These are phyloP conservation scores for Cantharis flavilabris DNA, from an alignment of 2,888 invertebrate species.

Conservation along the genomic window DNA sequence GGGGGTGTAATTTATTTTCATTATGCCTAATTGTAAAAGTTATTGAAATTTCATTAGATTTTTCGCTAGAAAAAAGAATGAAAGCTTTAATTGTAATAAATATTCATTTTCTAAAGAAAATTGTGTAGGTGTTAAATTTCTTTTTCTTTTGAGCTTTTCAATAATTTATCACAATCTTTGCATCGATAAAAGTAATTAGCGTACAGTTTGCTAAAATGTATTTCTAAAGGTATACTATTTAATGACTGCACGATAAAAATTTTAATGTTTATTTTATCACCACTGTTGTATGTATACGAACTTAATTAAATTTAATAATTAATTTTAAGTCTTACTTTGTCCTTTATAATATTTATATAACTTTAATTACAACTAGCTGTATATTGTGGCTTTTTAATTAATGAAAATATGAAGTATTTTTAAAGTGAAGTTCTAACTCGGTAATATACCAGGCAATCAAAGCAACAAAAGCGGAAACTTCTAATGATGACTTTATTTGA, in stretches of 20 bases:
- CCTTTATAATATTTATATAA: not conserved
- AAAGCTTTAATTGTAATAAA: conserved; percentile 9
- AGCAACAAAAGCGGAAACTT: not conserved
- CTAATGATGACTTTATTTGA: conserved; percentile 9
- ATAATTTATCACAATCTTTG: not conserved
- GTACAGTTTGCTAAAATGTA: not conserved
- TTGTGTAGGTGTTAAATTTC: not conserved
- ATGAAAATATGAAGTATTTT: not conserved
- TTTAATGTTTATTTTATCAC: not conserved
- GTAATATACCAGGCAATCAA: not conserved
- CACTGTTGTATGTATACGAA: not conserved
- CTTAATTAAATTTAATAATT: not conserved
- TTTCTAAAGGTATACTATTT: not conserved
- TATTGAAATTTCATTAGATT: conserved; percentile 42
- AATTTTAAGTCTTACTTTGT: not conserved
- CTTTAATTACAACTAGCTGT: not conserved
- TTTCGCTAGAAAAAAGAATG: conserved; percentile 29
- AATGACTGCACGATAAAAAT: not conserved
- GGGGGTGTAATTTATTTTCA: conserved; percentile 48
- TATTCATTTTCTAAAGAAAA: not conserved
- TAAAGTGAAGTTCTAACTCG: not conserved
- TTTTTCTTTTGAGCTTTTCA: not conserved
- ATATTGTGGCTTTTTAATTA: not conserved
- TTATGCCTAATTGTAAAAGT: conserved; percentile 47
- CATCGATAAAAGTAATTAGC: not conserved